These are phyloP conservation scores for Hydrotaea cyrtoneurina DNA, from an alignment of 2,888 invertebrate species.

Conservation along the genomic window DNA sequence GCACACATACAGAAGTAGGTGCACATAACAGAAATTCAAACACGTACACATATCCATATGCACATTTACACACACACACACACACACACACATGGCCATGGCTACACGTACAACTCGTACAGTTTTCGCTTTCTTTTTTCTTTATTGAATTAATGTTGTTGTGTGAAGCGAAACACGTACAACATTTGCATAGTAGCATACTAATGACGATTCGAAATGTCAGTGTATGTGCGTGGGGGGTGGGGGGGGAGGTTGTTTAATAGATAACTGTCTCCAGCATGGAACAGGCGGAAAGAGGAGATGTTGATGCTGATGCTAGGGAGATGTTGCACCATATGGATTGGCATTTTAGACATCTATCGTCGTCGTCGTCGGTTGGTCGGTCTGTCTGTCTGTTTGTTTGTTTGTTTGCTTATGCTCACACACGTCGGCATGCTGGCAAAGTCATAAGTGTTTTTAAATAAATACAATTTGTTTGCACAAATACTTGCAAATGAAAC, in stretches of 20 bases:
- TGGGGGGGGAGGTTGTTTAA: no score
- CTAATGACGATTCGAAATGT: slow-evolving; percentile 42
- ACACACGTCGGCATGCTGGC: no score
- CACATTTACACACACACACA: background rate
- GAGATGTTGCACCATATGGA: background rate
- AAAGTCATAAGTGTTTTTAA: background rate
- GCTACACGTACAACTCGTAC: no score
- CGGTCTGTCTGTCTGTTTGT: no score
- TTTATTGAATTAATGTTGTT: no score
- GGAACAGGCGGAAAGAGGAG: no score
- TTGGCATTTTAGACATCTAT: background rate
- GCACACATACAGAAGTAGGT: background rate
- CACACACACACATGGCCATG: background rate
- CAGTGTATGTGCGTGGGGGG: background rate
- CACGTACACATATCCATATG: background rate
- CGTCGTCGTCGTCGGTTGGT: no score
- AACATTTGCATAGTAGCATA: slow-evolving; percentile 43
- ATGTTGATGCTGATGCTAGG: background rate
- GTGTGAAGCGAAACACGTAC: background rate
- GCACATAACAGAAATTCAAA: background rate
- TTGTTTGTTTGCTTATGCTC: no score
- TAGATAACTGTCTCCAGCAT: no score
- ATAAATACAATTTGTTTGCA: slow-evolving; percentile 3
- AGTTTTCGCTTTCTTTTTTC: no score
- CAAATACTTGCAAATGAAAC: background rate